Conservation (phyloP, 2,888 invertebrate species). For the Nomada flava region DNA sequence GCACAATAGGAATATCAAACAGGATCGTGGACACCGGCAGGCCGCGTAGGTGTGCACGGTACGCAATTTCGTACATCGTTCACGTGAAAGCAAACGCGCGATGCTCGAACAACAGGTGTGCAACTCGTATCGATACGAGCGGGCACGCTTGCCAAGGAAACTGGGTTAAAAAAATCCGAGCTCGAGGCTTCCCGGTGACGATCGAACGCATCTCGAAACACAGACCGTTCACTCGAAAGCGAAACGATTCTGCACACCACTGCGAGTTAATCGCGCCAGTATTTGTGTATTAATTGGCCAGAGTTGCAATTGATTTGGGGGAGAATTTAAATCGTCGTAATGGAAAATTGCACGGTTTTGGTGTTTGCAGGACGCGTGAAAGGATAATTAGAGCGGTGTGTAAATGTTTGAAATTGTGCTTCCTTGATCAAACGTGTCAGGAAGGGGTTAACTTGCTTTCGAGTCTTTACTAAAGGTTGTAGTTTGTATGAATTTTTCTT, state of each 20-base stretch:
- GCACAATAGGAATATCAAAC: constrained; percentile 74
- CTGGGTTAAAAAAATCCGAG: constrained; percentile 47
- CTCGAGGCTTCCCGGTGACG: constrained; percentile 33
- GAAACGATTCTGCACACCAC: neutral
- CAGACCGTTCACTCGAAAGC: constrained; percentile 38
- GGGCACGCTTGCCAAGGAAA: constrained; percentile 56
- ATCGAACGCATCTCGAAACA: neutral
- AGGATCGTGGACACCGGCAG: constrained; percentile 41
- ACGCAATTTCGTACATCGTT: constrained; percentile 36
- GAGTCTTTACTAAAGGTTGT: neutral
- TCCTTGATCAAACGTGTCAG: too few relatives aligned
- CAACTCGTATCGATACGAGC: constrained; percentile 36
- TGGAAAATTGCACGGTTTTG: neutral
- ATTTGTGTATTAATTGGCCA: neutral
- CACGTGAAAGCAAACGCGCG: constrained; percentile 28
- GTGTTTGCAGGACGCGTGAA: neutral
- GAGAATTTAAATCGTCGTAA: neutral
- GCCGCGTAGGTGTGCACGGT: constrained; percentile 10
- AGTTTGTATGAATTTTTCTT: too few relatives aligned
- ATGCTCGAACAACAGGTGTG: constrained; percentile 68
- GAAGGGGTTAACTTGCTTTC: neutral
- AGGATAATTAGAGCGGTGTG: too few relatives aligned
- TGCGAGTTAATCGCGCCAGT: neutral
- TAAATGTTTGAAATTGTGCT: too few relatives aligned
- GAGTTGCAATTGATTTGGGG: too few relatives aligned